Evolutionary conservation across 2,113 vertebrate genomes (phyloP).

Genomic region (Salvelinus namaycush): DNA sequence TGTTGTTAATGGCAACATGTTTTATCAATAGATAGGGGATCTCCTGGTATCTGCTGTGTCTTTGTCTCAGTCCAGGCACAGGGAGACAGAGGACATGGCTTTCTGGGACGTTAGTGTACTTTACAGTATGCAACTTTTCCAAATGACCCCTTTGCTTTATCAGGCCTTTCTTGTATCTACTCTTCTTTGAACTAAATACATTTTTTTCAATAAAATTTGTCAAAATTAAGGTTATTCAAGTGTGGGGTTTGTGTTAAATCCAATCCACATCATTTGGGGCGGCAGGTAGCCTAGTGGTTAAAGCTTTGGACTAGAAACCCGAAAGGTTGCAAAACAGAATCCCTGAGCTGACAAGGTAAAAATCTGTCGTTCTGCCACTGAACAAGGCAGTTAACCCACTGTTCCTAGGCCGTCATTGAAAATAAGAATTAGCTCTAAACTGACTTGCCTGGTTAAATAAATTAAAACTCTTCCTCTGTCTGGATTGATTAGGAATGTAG

Average conservation of each 20-base stretch:
- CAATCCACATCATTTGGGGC: no score
- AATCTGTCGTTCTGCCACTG: no score
- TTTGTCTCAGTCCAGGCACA: not conserved
- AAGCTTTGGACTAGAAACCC: no score
- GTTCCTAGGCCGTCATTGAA: no score
- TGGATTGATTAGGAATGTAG: not conserved
- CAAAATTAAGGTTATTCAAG: not conserved
- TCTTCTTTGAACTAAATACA: slow-evolving; percentile 37
- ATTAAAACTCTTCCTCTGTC: not conserved
- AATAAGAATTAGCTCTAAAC: no score
- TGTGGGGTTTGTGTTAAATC: not conserved
- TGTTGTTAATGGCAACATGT: not conserved
- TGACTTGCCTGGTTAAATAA: no score
- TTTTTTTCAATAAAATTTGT: slow-evolving; percentile 61
- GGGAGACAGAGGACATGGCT: no score
- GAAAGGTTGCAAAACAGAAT: no score
- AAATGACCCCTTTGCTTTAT: slow-evolving; percentile 48
- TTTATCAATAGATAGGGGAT: not conserved
- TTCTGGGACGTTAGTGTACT: no score
- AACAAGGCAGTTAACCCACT: no score
- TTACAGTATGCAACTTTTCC: slow-evolving; percentile 14
- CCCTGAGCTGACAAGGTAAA: no score
- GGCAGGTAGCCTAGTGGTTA: no score
- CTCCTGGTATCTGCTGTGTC: not conserved
- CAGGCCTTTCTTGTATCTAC: slow-evolving; percentile 52